Conservation (phyloP, 2,113 vertebrate species). For the Salvelinus fontinalis region DNA sequence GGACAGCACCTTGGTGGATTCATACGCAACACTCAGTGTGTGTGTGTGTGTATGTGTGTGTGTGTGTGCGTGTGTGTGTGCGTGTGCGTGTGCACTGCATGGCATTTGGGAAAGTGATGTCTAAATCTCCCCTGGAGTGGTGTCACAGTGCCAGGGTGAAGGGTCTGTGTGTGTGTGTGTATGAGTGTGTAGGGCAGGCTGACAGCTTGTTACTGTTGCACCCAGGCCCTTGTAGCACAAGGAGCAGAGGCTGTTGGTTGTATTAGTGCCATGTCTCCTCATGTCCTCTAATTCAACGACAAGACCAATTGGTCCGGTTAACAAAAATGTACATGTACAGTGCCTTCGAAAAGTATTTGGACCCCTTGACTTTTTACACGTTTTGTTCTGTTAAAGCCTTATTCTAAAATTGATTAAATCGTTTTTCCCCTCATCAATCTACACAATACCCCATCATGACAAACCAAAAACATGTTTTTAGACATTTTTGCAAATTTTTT, state of each 20-base stretch:
- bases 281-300: conserved; percentile 28
- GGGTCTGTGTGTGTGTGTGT: conserved; percentile 31
- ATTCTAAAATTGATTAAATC: no score
- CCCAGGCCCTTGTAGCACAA: conserved; percentile 25
- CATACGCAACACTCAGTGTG: conserved; percentile 26
- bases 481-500: no score
- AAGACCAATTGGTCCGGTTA: not conserved
- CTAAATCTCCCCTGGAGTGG: conserved; percentile 76
- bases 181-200: conserved; percentile 55
- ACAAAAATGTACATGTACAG: no score
- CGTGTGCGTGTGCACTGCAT: conserved; percentile 17
- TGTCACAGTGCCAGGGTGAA: no score
- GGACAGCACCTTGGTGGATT: conserved; percentile 86
- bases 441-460: no score
- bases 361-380: no score
- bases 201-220: conserved; percentile 61
- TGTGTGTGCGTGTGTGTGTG: conserved; percentile 8
- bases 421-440: no score
- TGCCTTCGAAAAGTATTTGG: no score
- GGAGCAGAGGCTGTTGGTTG: conserved; percentile 41
- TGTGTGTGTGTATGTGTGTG: conserved; percentile 4
- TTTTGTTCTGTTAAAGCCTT: no score
- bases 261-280: conserved; percentile 45
- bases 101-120: conserved; percentile 65
- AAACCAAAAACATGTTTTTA: no score